These are phyloP conservation scores for Procambarus clarkii DNA, from an alignment of 1,140 invertebrate species.

Conservation along the genomic window DNA sequence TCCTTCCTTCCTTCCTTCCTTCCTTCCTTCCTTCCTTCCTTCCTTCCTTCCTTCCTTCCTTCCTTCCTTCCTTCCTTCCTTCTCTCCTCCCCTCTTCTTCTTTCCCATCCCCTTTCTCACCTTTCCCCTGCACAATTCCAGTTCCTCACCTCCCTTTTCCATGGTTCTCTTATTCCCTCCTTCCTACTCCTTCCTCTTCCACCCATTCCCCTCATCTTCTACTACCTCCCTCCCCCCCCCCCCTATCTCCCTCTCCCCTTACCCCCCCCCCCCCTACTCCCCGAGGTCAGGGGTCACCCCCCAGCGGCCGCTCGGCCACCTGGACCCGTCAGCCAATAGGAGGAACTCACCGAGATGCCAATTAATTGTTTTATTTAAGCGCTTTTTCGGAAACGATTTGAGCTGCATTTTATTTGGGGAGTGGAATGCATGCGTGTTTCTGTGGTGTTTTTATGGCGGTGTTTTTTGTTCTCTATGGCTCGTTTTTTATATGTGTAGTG, in stretches of 20 bases:
- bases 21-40: background rate
- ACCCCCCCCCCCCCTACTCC: background rate
- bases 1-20: background rate
- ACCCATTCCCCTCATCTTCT: background rate
- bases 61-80: background rate
- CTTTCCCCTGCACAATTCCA: background rate
- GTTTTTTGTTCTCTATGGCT: background rate
- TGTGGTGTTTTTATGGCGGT: background rate
- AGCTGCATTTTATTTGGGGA: conserved; percentile 1
- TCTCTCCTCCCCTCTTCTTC: background rate
- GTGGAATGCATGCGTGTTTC: background rate
- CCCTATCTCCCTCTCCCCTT: background rate
- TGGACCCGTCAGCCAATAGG: conserved; percentile 51
- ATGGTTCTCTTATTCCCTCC: background rate
- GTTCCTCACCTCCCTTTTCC: background rate
- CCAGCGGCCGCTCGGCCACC: conserved; percentile 25
- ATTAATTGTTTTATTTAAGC: conserved; percentile 15
- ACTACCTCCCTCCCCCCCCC: background rate
- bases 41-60: background rate
- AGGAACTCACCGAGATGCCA: conserved; percentile 28
- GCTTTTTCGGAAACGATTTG: no score
- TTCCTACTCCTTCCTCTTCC: background rate
- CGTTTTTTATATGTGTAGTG: background rate
- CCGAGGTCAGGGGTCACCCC: conserved; percentile 8
- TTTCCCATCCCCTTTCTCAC: background rate